Evolutionary conservation across 1,140 invertebrate species (phyloP), one percentile per base, ranked within the genome.

Genomic region (Magallana gigas): DNA sequence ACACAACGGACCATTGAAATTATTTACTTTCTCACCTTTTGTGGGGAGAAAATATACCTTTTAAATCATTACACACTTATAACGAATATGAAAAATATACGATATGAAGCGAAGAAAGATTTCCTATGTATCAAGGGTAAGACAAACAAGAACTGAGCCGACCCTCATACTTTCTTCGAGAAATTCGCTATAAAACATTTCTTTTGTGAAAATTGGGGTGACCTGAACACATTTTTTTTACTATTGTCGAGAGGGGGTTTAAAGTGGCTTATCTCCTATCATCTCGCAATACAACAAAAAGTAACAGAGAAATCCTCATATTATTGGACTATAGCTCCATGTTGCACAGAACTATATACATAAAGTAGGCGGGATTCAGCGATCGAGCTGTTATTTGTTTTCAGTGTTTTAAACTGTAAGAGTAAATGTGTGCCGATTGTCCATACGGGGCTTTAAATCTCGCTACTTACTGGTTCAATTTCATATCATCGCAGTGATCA

Each of bases 21-120:
- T 76, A 76, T 76, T 76, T 76, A 76, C 68, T 76, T 76, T 76
- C 68, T 76, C 68, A 1, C 68, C 68, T 76, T 76, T 29, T 76
- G 23, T 36, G 23, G 36, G 12, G 36, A 23, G 36, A 48, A 29
- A 29, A 23, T 12, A 23, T 76, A 29, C 18, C 68, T 76, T 76
- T 76, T 76, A 76, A 76, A 76, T 76, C 18, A 29, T 29, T 76
- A 29, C 11, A 76, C 68, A 29, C 23, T 29, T 76, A 36, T 48
- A 76, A 18, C 11, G 23, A 18, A 76, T 76, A 36, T 8, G 12
- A 29, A 12, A 36, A 9, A 76, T 11, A 18, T 76, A 9, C 23
- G 23, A 76, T 76, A 12, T 29, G 2, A 29, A 11, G 5, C 7
- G 11, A 23, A 36, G 11, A 71, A 23, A 18, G 36, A 48, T 48